phyloP scores from a whole-genome alignment of 1,140 invertebrate species.

The Atopsyche davidsoni region DNA sequence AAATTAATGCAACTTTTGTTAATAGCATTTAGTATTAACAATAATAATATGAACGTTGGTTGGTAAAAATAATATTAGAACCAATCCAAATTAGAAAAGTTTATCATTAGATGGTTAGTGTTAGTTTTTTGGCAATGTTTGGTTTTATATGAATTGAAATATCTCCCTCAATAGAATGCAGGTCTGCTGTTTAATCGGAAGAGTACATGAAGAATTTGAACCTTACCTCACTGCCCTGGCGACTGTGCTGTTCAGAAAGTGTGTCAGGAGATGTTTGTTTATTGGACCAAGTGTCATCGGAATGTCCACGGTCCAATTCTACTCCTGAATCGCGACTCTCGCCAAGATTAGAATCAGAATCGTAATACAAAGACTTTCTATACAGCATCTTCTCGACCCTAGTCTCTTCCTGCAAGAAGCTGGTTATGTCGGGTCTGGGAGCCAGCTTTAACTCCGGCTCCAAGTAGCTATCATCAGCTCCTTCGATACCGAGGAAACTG shows the following conservation, averaged over 20 bases:
- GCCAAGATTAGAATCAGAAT: constrained; percentile 47
- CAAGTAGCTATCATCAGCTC: constrained; percentile 59
- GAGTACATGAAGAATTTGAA: too few relatives aligned
- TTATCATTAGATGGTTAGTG: too few relatives aligned
- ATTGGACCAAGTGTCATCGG: constrained; percentile 55
- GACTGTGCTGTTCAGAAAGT: constrained; percentile 61
- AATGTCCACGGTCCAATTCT: constrained; percentile 57
- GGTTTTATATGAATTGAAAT: too few relatives aligned
- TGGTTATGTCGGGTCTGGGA: constrained; percentile 73
- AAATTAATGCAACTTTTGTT: too few relatives aligned
- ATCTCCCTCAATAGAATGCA: too few relatives aligned
- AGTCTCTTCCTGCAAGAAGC: constrained; percentile 70
- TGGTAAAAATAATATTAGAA: too few relatives aligned
- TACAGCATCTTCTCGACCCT: constrained; percentile 68
- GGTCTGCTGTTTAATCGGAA: too few relatives aligned
- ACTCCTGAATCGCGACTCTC: constrained; percentile 72
- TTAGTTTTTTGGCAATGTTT: too few relatives aligned
- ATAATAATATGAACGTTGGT: too few relatives aligned
- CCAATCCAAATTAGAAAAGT: too few relatives aligned
- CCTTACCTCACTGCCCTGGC: constrained; percentile 66
- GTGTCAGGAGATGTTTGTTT: constrained; percentile 54
- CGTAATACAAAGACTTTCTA: constrained; percentile 54
- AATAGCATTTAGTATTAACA: too few relatives aligned
- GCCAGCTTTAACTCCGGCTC: constrained; percentile 61
- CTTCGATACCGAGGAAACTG: constrained; percentile 79